Evolutionary conservation across 2,888 invertebrate species (phyloP), one percentile per base, ranked within the genome.

Genomic region (Leucoptera coffeella): DNA sequence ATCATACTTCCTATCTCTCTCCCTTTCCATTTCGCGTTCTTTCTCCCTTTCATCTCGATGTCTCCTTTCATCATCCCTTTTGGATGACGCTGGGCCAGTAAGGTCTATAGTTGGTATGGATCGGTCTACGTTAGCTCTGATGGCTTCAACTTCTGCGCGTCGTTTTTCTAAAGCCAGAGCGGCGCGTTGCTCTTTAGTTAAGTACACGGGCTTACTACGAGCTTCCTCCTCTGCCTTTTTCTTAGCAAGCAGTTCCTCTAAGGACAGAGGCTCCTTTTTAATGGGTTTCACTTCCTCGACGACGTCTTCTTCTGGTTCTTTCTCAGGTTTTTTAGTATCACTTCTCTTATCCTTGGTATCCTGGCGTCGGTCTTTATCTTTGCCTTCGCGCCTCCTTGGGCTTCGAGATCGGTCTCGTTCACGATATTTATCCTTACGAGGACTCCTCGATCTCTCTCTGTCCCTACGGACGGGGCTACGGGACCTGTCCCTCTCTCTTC

Each of bases 181-280:
- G 1, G 85, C 90, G 41, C 99, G 75, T 52, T 99, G 92, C 52
- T 95, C 95, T 71, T 96, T 97, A 0, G 93, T 90, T 19, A 99
- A 65, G 51, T 99, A 99, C 15, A 94, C 92, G 0, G 99, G 99
- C 73, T 96, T 97, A 40, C 93, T 90, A 27, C 89, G 77, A 2
- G 90, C 93, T 43, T 87, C 89, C 52, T 96, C 94, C 48, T 95
- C 95, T 1, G 91, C 91, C 47, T 97, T 95, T 50, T 95, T 95
- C 57, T 94, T 95, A 0, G 91, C 86, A 25, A 99, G 62, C 21
- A 99, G 56, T 51, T 99, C 96, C 52, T 99, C 99, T 29, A 99
- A 64, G 4, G 97, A 97, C 10, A 97, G 61, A 0, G 99, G 99
- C 47, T 96, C 95, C 26, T 52, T 71, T 57, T 47, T 71, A 11